Evolutionary conservation across 1,140 invertebrate genomes (phyloP).

Genomic region (Lucilia cuprina): DNA sequence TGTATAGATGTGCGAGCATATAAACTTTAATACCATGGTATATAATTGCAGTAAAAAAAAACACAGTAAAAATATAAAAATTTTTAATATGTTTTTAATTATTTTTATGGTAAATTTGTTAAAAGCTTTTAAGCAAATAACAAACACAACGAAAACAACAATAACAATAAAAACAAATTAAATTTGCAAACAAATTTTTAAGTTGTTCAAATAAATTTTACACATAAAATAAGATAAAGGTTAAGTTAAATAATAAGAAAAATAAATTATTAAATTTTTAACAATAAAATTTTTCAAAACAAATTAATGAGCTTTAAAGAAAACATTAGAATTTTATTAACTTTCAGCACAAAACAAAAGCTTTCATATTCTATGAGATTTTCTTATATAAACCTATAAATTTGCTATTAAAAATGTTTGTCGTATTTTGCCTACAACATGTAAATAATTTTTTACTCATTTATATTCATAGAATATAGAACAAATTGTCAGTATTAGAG

Average conservation of each 20-base stretch:
- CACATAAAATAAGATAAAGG: background rate
- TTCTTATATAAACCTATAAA: no score
- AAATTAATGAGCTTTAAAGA: no score
- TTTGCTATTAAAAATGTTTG: no score
- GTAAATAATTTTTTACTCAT: no score
- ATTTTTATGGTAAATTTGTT: constrained; percentile 15
- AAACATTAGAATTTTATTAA: no score
- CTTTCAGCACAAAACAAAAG: no score
- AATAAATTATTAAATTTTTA: background rate
- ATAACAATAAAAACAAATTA: background rate
- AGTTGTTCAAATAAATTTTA: background rate
- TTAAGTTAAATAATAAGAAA: background rate
- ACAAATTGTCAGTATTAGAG: background rate
- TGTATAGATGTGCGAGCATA: background rate
- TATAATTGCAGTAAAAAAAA: background rate
- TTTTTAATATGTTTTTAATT: constrained; percentile 15
- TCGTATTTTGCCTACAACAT: no score
- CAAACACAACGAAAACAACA: background rate
- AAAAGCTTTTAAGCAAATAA: background rate
- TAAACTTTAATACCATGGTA: background rate
- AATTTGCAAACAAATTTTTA: background rate
- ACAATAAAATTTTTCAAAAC: no score
- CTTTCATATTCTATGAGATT: no score
- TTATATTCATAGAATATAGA: background rate
- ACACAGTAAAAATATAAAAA: background rate